Base-by-base conservation (phyloP, 2,888 invertebrate species). In the Empis livida region DNA sequence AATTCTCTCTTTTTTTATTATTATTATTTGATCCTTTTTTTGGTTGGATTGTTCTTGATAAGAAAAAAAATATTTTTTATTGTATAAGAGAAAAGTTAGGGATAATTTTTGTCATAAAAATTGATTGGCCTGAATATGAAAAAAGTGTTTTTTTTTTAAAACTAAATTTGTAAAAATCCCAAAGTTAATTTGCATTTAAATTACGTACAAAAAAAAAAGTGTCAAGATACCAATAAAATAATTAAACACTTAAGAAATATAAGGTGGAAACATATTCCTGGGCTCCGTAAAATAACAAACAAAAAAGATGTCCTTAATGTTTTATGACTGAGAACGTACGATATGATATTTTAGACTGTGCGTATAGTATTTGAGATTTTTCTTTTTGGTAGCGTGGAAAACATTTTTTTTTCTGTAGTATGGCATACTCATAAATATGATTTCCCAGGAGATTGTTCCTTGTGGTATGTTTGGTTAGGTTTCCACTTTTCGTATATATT, bases 171-270 rank as follows among this genome's bases (percentile, higher is more conserved):
- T 11, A 39, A 39, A 39, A 39, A 39, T 39, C 17, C 39, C 39
- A 17, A n/a, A 39, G 17, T 39, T 39, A 17, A 39, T 39, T 39
- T 39, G 17, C 39, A 39, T 39, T 39, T 39, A 39, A 20, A 39
- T 39, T 39, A 17, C 39, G 39, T 11, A 17, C 5, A 27, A 27
- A 9, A 39, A 27, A 27, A 27, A 9, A 17, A 17, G 39, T 39
- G 39, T 39, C 39, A 39, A 39, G 39, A 39, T 39, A 39, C 39
- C 39, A 39, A 39, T 39, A 39, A 39, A 39, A 39, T 39, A 39
- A 39, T 39, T 39, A 39, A 39, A 39, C 39, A 39, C 13, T 39
- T 39, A 39, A 39, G 38, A 39, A 39, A 20, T 27, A 27, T 27
- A 27, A 27, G 23, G 23, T 27, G 23, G 23, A 27, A 8, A 27